Percentiles rank a stretch among this genome's conserved stretches.
phyloP scores from a whole-genome alignment of 2,797 vertebrate genomes.

The Lutjanus argentimaculatus region DNA sequence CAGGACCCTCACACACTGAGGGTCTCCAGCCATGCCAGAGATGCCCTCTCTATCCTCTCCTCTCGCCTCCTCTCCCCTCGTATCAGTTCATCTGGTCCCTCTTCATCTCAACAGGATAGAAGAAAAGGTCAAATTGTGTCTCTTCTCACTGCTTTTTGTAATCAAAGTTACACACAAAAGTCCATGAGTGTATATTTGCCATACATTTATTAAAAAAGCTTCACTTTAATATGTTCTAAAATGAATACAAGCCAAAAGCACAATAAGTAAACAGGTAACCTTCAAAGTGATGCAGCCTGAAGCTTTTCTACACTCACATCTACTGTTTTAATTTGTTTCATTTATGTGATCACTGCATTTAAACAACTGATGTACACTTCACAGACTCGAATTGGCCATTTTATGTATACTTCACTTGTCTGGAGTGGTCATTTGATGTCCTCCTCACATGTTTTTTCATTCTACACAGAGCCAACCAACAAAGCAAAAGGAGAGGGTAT shows the following conservation, averaged over 20 bases:
- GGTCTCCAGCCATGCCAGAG: conserved; percentile 81
- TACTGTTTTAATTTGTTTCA: conserved; percentile 35
- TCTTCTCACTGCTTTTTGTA: not conserved
- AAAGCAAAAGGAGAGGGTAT: conserved; percentile 53
- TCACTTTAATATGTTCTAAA: conserved; percentile 3
- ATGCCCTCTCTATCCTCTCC: conserved; percentile 60
- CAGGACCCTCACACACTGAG: conserved; percentile 81
- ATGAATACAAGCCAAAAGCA: not conserved
- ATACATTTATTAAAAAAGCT: not conserved
- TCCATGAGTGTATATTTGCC: not conserved
- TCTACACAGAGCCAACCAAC: conserved; percentile 32
- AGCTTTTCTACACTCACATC: conserved; percentile 30
- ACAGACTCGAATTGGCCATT: conserved; percentile 52
- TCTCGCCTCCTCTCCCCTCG: conserved; percentile 43
- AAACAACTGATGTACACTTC: conserved; percentile 70
- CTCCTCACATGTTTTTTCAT: conserved; percentile 44
- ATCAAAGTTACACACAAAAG: conserved; percentile 16
- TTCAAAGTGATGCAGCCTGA: conserved; percentile 47
- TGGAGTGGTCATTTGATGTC: conserved; percentile 64
- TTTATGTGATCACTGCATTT: conserved; percentile 56
- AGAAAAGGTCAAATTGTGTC: conserved; percentile 62
- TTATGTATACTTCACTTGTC: conserved; percentile 70
- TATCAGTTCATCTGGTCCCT: conserved; percentile 62
- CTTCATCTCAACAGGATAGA: conserved; percentile 54
- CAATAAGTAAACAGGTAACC: conserved; percentile 43